Conservation (phyloP, 2,113 vertebrate genomes). For the Miniopterus natalensis region DNA sequence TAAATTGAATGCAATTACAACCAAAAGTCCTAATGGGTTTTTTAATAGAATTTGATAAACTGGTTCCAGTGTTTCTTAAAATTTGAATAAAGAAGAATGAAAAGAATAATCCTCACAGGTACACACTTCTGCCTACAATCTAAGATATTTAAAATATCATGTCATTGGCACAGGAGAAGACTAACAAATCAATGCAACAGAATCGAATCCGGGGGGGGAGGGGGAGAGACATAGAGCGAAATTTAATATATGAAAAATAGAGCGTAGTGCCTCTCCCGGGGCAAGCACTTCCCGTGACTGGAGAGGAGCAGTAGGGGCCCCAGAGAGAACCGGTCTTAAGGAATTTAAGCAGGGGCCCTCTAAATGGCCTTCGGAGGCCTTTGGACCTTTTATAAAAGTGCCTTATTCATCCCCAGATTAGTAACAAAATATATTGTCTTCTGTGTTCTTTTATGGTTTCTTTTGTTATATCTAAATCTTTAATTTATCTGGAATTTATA, state of each 20-base stretch:
- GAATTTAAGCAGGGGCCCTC: not conserved
- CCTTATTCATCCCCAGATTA: not conserved
- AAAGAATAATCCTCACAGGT: not conserved
- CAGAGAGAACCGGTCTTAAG: not conserved
- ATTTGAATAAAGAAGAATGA: constrained; percentile 55
- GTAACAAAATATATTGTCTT: constrained; percentile 37
- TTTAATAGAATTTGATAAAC: constrained; percentile 62
- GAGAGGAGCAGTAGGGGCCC: not conserved
- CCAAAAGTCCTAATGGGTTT: constrained; percentile 31
- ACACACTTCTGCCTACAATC: constrained; percentile 14
- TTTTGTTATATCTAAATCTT: constrained; percentile 47
- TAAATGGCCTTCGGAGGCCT: not conserved
- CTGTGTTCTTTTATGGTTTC: constrained; percentile 18
- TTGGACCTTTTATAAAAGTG: constrained; percentile 6
- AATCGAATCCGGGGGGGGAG: not conserved
- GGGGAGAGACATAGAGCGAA: not conserved
- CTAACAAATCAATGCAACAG: not conserved
- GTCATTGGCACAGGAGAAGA: not conserved
- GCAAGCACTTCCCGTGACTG: not conserved
- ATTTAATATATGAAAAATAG: constrained; percentile 7
- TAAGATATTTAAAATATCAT: constrained; percentile 25
- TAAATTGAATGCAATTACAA: constrained; percentile 37
- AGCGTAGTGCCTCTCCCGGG: not conserved
- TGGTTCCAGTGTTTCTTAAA: constrained; percentile 22
- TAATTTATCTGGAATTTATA: constrained; percentile 26